Conservation (phyloP, 2,113 vertebrate genomes). For the Porphyrio hochstetteri region DNA sequence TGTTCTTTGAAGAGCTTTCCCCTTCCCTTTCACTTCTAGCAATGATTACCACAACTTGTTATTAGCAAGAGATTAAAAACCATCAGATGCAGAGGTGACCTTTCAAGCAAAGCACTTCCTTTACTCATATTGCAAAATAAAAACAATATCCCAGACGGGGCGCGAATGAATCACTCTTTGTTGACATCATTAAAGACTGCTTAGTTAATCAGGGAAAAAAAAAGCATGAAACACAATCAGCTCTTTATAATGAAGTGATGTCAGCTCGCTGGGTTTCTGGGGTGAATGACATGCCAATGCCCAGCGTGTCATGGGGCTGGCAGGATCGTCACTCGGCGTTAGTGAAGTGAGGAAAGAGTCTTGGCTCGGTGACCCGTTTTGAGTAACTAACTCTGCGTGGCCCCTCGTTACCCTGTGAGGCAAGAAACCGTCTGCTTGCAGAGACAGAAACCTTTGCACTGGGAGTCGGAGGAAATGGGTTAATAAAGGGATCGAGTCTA, state of each 20-base stretch:
- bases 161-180: constrained; percentile 43
- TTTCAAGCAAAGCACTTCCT: constrained; percentile 47
- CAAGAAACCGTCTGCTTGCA: neutral
- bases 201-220: neutral
- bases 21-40: neutral
- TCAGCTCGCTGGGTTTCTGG: neutral
- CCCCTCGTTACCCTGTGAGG: neutral
- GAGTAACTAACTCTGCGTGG: neutral
- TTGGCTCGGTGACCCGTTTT: neutral
- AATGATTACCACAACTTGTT: neutral
- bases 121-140: constrained; percentile 36
- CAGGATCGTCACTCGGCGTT: neutral
- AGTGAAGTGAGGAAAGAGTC: neutral
- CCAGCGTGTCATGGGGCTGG: neutral
- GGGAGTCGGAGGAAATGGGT: neutral
- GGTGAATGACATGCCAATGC: neutral
- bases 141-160: constrained; percentile 18
- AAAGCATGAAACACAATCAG: constrained; percentile 21
- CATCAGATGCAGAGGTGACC: constrained; percentile 46
- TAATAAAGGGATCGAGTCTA: neutral
- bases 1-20: neutral
- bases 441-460: constrained; percentile 50
- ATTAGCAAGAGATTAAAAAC: constrained; percentile 5
- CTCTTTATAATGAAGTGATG: neutral
- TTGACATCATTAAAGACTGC: constrained; percentile 44